A percentile compares a stretch with the other conserved stretches of the same genome.
Conservation (phyloP, 1,140 invertebrate genomes). For the Drosophila sp. region DNA sequence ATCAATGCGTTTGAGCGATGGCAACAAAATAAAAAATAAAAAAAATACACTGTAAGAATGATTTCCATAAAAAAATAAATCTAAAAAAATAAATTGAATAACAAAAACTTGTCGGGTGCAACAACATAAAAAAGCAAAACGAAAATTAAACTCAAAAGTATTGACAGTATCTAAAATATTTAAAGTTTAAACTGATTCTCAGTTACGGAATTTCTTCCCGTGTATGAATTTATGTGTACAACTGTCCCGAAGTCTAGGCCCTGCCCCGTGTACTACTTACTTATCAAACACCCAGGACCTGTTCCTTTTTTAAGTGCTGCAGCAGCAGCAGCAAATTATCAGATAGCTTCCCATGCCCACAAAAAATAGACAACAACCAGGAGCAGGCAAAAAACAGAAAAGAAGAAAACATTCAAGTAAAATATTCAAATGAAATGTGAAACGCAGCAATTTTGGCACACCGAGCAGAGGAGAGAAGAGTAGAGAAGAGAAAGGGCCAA, state of each 20-base stretch:
- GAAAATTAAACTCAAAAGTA: background rate
- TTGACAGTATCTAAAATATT: background rate
- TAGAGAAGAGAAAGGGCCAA: constrained; percentile 6
- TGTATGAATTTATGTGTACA: constrained; percentile 8
- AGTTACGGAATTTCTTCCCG: background rate
- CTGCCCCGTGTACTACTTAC: constrained; percentile 43
- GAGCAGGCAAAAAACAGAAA: constrained; percentile 39
- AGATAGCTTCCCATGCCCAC: constrained; percentile 53
- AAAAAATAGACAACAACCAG: constrained; percentile 26
- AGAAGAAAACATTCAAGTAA: constrained; percentile 57
- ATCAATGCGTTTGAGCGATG: constrained; percentile 60
- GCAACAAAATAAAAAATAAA: constrained; percentile 5
- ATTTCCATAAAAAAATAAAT: background rate
- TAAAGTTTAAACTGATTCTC: background rate
- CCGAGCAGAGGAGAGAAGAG: constrained; percentile 4
- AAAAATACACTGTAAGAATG: constrained; percentile 28
- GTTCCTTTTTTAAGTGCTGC: constrained; percentile 37
- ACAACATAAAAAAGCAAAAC: background rate
- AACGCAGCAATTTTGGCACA: constrained; percentile 66
- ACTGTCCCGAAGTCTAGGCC: constrained; percentile 40
- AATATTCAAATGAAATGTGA: constrained; percentile 80
- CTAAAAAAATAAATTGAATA: background rate
- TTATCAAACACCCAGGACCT: constrained; percentile 53
- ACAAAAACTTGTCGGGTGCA: background rate
- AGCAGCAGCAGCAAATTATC: constrained; percentile 69